phyloP scores from a whole-genome alignment of 2,888 invertebrate genomes.

The Ornithoptera priamus region DNA sequence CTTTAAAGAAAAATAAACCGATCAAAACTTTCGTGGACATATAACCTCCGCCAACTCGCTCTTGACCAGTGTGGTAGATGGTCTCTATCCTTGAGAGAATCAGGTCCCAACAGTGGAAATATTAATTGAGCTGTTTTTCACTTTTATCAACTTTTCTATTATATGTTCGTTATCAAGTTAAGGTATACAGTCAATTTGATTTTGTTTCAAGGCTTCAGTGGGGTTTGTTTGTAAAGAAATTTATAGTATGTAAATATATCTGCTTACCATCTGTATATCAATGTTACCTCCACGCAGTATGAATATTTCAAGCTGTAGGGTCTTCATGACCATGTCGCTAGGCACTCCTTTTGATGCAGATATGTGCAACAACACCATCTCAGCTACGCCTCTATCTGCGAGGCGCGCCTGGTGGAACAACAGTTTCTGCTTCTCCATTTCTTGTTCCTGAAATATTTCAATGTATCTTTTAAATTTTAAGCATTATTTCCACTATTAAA shows the following conservation, averaged over 20 bases:
- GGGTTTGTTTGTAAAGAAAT: not conserved
- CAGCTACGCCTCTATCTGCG: conserved; percentile 97
- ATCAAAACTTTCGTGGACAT: not conserved
- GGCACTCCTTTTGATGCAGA: conserved; percentile 97
- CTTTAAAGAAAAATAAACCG: not conserved
- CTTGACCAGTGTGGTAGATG: no score
- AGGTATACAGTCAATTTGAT: no score
- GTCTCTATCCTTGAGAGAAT: no score
- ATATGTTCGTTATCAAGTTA: no score
- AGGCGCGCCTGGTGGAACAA: conserved; percentile 98
- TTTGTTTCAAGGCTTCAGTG: no score
- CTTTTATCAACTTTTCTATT: no score
- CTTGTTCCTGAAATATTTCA: conserved; percentile 90
- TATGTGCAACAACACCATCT: conserved; percentile 99
- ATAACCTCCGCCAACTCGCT: no score
- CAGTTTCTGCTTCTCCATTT: conserved; percentile 99
- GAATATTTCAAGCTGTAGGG: conserved; percentile 95
- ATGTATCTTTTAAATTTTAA: not conserved
- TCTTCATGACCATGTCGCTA: conserved; percentile 96
- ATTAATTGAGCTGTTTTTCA: no score
- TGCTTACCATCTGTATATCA: conserved; percentile 93
- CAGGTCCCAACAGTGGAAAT: no score
- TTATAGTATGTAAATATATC: not conserved
- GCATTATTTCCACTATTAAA: not conserved
- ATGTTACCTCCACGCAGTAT: conserved; percentile 98